Conservation (phyloP, 2,113 vertebrate genomes). For the Oriolus oriolus region DNA sequence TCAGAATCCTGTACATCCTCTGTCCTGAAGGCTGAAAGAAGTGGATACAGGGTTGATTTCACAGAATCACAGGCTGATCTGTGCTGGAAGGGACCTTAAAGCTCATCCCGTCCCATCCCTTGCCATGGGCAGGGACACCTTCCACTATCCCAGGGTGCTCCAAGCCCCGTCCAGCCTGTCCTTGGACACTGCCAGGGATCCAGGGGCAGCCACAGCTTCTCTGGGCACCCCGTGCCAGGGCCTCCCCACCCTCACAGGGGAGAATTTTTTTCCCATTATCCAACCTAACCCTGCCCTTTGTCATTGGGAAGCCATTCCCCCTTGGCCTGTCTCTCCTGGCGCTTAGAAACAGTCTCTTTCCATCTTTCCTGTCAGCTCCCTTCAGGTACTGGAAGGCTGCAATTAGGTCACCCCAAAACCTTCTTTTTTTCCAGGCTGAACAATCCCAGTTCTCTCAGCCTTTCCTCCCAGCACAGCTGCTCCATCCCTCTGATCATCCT, state of each 20-base stretch:
- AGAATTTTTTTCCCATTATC: not conserved
- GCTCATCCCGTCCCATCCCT: rapidly evolving
- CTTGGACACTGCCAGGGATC: not conserved
- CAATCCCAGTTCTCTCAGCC: not conserved
- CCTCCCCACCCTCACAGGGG: not conserved
- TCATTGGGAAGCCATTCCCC: not conserved
- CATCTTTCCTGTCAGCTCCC: not conserved
- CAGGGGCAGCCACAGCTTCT: not conserved
- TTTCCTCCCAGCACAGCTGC: not conserved
- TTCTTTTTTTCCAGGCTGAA: not conserved
- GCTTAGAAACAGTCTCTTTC: not conserved
- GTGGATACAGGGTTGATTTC: not conserved
- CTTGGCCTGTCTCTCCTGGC: not conserved
- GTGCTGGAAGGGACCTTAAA: not conserved
- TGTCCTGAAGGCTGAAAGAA: not conserved
- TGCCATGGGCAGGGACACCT: not conserved
- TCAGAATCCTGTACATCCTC: not conserved
- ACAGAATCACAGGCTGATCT: not conserved
- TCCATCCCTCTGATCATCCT: not conserved
- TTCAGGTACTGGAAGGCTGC: not conserved
- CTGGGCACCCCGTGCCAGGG: not conserved
- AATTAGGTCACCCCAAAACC: not conserved
- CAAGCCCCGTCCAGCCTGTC: not conserved
- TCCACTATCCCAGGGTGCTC: rapidly evolving
- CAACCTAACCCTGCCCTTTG: no score